A percentile compares a stretch with the other conserved stretches of the same genome.
These are phyloP conservation scores for Caradrina clavipalpis DNA, from an alignment of 2,888 invertebrate genomes.

Conservation along the genomic window DNA sequence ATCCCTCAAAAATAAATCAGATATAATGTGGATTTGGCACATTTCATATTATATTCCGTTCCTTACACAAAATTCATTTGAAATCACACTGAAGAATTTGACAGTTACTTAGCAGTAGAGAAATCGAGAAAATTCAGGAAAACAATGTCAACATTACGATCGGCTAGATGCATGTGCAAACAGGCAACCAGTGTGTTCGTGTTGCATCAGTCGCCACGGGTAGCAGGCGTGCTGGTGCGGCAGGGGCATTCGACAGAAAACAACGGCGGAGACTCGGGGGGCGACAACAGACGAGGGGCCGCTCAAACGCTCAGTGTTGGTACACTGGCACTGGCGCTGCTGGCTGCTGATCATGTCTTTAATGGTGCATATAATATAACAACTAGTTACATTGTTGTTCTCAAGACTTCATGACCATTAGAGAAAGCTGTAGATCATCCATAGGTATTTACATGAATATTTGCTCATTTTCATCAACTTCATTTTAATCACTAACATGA, in stretches of 20 bases:
- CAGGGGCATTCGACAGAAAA: constrained; percentile 43
- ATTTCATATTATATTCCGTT: constrained; percentile 33
- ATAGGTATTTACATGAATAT: constrained; percentile 27
- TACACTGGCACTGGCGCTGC: constrained; percentile 78
- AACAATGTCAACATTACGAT: constrained; percentile 59
- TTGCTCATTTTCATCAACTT: constrained; percentile 10
- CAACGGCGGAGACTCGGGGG: constrained; percentile 49
- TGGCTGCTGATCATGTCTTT: constrained; percentile 83
- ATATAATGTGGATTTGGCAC: constrained; percentile 57
- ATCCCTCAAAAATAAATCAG: constrained; percentile 33
- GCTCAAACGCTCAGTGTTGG: constrained; percentile 68
- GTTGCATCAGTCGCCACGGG: constrained; percentile 67
- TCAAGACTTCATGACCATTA: constrained; percentile 33
- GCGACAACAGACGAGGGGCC: constrained; percentile 39
- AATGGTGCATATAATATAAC: constrained; percentile 74
- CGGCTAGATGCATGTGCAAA: constrained; percentile 49
- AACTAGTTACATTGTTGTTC: constrained; percentile 65
- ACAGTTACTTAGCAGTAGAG: constrained; percentile 25
- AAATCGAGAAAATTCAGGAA: constrained; percentile 28
- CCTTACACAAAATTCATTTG: constrained; percentile 29
- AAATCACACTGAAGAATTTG: constrained; percentile 28
- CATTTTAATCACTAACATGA: background rate
- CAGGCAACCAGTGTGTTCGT: constrained; percentile 42
- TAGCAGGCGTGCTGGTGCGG: constrained; percentile 63
- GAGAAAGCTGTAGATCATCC: constrained; percentile 26